phyloP scores from a whole-genome alignment of 2,113 vertebrate species.

The Anser brachyrhynchus region DNA sequence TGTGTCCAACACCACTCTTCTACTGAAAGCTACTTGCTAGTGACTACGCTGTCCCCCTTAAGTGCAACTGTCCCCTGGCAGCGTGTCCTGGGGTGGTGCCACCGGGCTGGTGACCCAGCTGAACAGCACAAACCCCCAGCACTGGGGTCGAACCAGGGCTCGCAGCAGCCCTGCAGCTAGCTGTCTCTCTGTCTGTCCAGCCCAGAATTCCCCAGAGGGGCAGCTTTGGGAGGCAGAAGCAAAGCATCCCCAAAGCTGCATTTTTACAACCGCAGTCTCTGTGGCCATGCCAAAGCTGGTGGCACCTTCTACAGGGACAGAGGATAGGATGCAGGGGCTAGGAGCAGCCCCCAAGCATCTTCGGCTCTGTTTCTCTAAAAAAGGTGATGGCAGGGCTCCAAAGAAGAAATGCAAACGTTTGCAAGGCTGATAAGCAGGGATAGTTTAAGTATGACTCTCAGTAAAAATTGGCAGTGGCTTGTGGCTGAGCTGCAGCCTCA shows the following conservation, averaged over 20 bases:
- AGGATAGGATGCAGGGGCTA: not conserved
- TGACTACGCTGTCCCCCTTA: too few relatives aligned
- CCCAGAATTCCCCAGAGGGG: not conserved
- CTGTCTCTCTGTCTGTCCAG: not conserved
- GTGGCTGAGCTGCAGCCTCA: not conserved
- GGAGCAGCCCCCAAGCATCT: not conserved
- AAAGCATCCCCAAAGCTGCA: not conserved
- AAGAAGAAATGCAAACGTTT: slow-evolving; percentile 15
- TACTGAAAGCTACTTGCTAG: not conserved
- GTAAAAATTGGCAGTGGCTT: not conserved
- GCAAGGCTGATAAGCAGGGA: not conserved
- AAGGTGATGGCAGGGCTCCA: not conserved
- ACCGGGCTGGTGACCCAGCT: not conserved
- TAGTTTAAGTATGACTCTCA: not conserved
- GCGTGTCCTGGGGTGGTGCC: rapidly evolving
- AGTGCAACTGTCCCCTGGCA: not conserved
- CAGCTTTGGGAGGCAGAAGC: not conserved
- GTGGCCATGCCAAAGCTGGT: rapidly evolving
- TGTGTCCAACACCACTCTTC: not conserved
- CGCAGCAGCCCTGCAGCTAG: not conserved
- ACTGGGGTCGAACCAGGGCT: not conserved
- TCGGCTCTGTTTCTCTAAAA: not conserved
- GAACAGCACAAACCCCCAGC: not conserved
- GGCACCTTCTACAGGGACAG: rapidly evolving
- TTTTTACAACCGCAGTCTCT: not conserved